phyloP scores from a whole-genome alignment of 2,888 invertebrate genomes.

The Sarcophaga caerulescens region DNA sequence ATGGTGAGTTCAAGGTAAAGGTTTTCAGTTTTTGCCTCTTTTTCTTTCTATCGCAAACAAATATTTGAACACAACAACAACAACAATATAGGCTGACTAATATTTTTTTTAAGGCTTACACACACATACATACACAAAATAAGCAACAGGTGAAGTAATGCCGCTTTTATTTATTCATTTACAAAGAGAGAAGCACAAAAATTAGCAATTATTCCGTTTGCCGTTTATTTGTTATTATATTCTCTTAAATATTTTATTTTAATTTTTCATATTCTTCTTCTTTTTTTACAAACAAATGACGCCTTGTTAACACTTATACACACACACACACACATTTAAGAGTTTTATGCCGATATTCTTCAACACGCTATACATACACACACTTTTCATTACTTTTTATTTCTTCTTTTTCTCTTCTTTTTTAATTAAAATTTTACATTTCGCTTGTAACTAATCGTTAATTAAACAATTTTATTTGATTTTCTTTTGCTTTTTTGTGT shows the following conservation, averaged over 20 bases:
- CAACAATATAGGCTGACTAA: not conserved
- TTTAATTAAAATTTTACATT: constrained; percentile 8
- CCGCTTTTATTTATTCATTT: constrained; percentile 21
- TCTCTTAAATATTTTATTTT: not conserved
- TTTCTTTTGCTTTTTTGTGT: not conserved
- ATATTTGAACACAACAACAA: constrained; percentile 13
- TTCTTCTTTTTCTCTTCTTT: not conserved
- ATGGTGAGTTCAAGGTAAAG: constrained; percentile 63
- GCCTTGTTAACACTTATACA: constrained; percentile 25
- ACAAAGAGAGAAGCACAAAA: constrained; percentile 1
- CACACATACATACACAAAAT: constrained; percentile 21
- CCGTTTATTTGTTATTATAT: not conserved
- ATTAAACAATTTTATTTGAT: not conserved
- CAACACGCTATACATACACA: not conserved
- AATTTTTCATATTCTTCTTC: not conserved
- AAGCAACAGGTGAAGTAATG: constrained; percentile 64
- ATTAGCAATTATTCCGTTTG: not conserved
- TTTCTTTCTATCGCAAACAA: constrained; percentile 22
- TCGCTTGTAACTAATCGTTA: not conserved
- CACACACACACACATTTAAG: constrained; percentile 19
- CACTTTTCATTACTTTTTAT: not conserved
- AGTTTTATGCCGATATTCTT: not conserved
- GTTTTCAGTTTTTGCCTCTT: constrained; percentile 16
- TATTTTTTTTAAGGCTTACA: constrained; percentile 28
- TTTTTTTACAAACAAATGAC: constrained; percentile 17